Conservation (phyloP, 2,797 vertebrate genomes). For the Molothrus aeneus region DNA sequence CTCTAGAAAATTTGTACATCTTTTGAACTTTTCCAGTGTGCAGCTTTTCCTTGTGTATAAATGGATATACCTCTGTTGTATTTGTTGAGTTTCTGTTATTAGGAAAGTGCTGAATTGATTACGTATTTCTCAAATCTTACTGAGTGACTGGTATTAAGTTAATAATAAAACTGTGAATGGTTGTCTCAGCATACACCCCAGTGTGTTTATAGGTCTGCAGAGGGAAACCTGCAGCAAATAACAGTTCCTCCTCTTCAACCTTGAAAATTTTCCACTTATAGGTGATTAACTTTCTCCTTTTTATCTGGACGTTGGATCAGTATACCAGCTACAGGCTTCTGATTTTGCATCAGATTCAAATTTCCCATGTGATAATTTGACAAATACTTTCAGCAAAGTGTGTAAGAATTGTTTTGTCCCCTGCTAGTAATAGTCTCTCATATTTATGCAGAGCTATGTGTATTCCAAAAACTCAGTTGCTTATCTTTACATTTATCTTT, state of each 20-base stretch:
- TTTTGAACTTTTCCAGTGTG: not conserved
- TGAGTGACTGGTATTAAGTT: not conserved
- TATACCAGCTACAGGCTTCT: not conserved
- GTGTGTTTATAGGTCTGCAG: not conserved
- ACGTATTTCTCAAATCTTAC: not conserved
- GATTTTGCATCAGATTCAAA: not conserved
- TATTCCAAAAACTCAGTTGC: not conserved
- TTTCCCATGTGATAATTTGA: not conserved
- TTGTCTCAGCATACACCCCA: not conserved
- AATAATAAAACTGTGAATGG: not conserved
- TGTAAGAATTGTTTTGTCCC: not conserved
- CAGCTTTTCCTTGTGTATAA: not conserved
- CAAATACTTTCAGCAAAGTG: not conserved
- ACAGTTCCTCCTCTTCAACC: not conserved
- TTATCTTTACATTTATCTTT: conserved; percentile 22
- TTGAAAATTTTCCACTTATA: conserved; percentile 41
- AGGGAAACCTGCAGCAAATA: not conserved
- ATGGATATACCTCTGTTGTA: not conserved
- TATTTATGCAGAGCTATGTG: not conserved
- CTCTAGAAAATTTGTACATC: not conserved
- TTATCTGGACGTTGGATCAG: not conserved
- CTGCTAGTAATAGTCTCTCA: not conserved
- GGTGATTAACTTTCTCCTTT: not conserved
- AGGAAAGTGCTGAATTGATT: not conserved
- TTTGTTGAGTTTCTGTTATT: not conserved